A percentile compares a stretch with the other conserved stretches of the same genome.
Conservation (phyloP, 1,140 invertebrate genomes). For the Brachionus paranguensis region DNA sequence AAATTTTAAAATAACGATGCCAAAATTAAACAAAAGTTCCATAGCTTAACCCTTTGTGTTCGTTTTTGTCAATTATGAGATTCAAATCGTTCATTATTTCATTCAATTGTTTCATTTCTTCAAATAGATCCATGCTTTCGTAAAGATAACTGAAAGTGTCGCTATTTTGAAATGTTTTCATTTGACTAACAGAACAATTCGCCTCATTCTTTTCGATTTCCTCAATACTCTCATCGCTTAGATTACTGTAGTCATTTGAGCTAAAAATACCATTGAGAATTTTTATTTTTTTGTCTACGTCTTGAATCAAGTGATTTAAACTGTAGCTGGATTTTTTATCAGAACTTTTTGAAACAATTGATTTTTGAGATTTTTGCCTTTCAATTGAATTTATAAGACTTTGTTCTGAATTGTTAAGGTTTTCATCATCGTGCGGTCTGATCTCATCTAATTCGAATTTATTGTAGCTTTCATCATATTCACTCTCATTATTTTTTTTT, state of each 20-base stretch:
- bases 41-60: background rate
- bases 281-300: conserved; percentile 23
- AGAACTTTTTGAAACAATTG: background rate
- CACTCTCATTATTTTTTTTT: background rate
- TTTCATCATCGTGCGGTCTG: background rate
- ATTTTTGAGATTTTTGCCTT: background rate
- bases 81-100: conserved; percentile 8
- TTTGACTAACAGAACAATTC: background rate
- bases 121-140: background rate
- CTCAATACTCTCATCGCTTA: background rate
- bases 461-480: background rate
- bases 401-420: background rate
- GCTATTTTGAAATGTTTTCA: background rate
- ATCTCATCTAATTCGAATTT: too few species aligned
- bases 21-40: background rate
- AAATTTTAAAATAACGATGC: too few species aligned
- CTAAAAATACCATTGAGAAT: background rate
- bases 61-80: background rate
- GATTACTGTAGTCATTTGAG: background rate
- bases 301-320: conserved; percentile 2
- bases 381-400: background rate
- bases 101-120: conserved; percentile 7
- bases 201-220: background rate
- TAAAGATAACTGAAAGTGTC: background rate
- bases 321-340: conserved; percentile 20